Evolutionary conservation across 2,888 invertebrate species (phyloP).

Genomic region (Sarcophaga subvicina): DNA sequence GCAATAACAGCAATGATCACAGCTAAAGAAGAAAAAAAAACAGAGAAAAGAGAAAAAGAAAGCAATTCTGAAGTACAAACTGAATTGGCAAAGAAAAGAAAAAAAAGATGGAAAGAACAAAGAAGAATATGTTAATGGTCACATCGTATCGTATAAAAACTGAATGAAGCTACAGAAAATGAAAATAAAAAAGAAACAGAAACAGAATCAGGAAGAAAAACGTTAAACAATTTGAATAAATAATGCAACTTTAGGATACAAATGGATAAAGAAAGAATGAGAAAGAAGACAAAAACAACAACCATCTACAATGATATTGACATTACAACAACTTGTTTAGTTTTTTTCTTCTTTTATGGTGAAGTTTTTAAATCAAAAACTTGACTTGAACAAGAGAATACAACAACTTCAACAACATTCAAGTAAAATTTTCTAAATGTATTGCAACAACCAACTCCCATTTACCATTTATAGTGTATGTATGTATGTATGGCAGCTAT

Average conservation of each 20-base stretch:
- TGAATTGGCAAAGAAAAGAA: no score
- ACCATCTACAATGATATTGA: background rate
- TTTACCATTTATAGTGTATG: background rate
- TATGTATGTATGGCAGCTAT: no score
- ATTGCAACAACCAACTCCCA: background rate
- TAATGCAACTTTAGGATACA: constrained; percentile 21
- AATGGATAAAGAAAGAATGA: background rate
- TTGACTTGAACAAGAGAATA: background rate
- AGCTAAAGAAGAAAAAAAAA: background rate
- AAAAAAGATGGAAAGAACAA: no score
- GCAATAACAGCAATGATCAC: background rate
- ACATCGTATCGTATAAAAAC: background rate
- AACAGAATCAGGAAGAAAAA: background rate
- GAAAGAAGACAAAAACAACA: background rate
- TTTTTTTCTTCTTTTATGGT: background rate
- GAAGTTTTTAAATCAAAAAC: background rate
- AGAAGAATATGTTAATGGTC: constrained; percentile 12
- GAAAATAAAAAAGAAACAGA: background rate
- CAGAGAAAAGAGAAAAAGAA: background rate
- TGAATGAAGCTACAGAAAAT: constrained; percentile 3
- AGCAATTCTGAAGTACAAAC: no score
- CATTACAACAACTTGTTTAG: background rate
- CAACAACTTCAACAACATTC: background rate
- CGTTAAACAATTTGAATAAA: constrained; percentile 31
- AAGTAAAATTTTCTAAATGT: background rate